Percentiles rank a stretch among this genome's conserved stretches.
These are phyloP conservation scores for Bicyclus anynana DNA, from an alignment of 1,140 invertebrate species.

Conservation along the genomic window DNA sequence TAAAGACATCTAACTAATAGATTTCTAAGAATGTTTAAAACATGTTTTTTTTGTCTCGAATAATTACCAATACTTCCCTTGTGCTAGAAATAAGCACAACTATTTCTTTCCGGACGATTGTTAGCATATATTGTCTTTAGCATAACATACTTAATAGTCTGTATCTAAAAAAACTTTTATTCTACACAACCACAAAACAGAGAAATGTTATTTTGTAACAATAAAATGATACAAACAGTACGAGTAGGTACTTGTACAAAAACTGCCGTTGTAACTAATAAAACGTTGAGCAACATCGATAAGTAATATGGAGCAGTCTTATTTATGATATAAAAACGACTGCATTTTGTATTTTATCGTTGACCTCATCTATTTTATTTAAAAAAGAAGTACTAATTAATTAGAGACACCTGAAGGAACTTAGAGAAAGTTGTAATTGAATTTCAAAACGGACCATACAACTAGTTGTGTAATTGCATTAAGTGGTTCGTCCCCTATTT, in stretches of 20 bases:
- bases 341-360: constrained; percentile 22
- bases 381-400: constrained; percentile 16
- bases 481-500: constrained; percentile 48
- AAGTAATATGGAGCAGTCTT: constrained; percentile 18
- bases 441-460: constrained; percentile 36
- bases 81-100: too few relatives aligned
- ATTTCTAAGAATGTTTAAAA: too few relatives aligned
- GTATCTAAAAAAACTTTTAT: too few relatives aligned
- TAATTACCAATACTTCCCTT: too few relatives aligned
- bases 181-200: too few relatives aligned
- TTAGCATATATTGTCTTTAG: too few relatives aligned
- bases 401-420: constrained; percentile 24
- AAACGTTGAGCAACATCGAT: constrained; percentile 4
- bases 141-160: too few relatives aligned
- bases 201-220: too few relatives aligned
- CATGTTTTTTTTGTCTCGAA: too few relatives aligned
- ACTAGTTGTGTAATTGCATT: constrained; percentile 44
- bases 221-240: neutral
- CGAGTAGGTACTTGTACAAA: too few relatives aligned
- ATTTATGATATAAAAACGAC: constrained; percentile 17
- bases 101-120: too few relatives aligned
- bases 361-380: constrained; percentile 24
- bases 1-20: too few relatives aligned
- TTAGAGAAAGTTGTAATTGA: constrained; percentile 32
- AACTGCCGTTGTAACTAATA: constrained; percentile 2